These are phyloP conservation scores for Zosterops lateralis DNA, from an alignment of 2,113 vertebrate genomes.

Conservation along the genomic window DNA sequence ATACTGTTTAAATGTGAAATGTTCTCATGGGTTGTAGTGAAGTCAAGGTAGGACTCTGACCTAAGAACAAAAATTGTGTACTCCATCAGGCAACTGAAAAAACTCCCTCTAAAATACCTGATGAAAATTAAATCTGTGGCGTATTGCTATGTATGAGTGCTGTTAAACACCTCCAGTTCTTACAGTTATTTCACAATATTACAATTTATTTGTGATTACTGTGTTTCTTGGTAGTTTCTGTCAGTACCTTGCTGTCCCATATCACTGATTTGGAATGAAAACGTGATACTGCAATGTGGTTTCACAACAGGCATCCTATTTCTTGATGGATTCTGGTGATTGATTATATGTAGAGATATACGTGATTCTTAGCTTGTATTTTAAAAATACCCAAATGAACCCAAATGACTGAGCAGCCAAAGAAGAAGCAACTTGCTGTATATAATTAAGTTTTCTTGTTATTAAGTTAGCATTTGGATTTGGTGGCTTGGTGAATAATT, in stretches of 20 bases:
- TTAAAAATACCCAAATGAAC: not conserved
- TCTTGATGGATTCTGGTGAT: not conserved
- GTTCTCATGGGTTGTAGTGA: not conserved
- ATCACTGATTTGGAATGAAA: not conserved
- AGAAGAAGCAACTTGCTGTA: not conserved
- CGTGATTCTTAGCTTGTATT: not conserved
- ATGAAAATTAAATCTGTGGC: not conserved
- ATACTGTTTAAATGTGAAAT: not conserved
- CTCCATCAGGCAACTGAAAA: not conserved
- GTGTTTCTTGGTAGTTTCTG: not conserved
- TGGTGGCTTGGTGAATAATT: not conserved
- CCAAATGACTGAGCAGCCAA: not conserved
- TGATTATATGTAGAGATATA: not conserved
- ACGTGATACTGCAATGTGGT: not conserved
- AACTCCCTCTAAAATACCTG: not conserved
- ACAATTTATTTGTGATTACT: not conserved
- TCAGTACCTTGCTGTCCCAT: accelerated
- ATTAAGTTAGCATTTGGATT: not conserved
- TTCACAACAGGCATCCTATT: not conserved
- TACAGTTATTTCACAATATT: not conserved
- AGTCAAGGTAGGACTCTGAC: not conserved
- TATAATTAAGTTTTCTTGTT: not conserved
- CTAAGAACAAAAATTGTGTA: not conserved
- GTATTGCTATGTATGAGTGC: not conserved
- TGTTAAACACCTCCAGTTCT: not conserved